These are phyloP conservation scores for Psittacula derbiana DNA, from an alignment of 2,797 vertebrate genomes.

Conservation along the genomic window DNA sequence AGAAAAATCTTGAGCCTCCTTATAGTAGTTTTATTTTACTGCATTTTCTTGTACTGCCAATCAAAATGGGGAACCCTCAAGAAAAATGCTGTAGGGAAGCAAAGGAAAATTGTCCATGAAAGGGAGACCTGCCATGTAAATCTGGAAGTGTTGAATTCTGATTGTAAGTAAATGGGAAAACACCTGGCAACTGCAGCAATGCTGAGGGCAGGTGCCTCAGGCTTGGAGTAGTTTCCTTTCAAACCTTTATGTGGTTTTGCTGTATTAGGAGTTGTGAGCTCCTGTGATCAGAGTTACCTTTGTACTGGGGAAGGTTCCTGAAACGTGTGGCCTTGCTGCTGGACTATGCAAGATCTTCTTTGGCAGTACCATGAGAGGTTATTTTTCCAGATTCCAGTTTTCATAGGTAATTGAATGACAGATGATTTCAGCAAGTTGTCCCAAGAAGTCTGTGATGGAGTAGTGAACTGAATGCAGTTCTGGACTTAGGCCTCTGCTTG, in stretches of 20 bases:
- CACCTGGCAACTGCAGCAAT: fast-evolving
- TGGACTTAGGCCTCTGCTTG: neutral
- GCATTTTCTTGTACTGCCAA: neutral
- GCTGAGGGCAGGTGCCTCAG: neutral
- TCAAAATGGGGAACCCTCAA: neutral
- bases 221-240: neutral
- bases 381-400: neutral
- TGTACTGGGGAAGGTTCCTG: neutral
- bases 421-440: neutral
- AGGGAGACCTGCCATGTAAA: neutral
- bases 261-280: neutral
- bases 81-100: neutral
- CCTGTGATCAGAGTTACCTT: neutral
- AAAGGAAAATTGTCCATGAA: neutral
- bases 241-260: neutral
- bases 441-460: neutral
- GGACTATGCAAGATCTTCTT: neutral
- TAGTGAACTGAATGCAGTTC: neutral
- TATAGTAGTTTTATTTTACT: neutral
- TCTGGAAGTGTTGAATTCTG: neutral
- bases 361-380: neutral
- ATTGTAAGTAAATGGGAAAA: neutral
- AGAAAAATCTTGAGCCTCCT: neutral
- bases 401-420: neutral
- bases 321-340: neutral